These are phyloP conservation scores for Upupa epops DNA, from an alignment of 2,113 vertebrate species.

Conservation along the genomic window DNA sequence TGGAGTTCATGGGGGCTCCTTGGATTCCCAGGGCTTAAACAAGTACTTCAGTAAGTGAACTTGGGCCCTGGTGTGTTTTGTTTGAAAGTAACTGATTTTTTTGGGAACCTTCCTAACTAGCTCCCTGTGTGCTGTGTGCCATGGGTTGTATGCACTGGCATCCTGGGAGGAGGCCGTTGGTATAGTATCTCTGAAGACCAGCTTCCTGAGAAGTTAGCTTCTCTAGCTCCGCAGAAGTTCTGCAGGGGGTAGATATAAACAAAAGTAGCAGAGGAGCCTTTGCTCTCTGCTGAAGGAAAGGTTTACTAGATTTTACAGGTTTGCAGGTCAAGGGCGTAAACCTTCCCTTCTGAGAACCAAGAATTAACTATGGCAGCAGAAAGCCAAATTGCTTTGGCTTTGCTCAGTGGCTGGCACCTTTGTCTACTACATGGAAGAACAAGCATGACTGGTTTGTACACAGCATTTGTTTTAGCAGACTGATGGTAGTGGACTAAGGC, in stretches of 20 bases:
- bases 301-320: background rate
- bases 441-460: background rate
- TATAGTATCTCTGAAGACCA: background rate
- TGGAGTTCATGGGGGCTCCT: background rate
- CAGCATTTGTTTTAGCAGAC: background rate
- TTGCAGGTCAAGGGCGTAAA: background rate
- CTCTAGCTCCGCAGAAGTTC: background rate
- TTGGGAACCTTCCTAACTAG: background rate
- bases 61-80: background rate
- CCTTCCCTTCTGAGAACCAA: background rate
- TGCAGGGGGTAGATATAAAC: background rate
- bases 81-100: background rate
- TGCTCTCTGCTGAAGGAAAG: background rate
- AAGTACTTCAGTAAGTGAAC: background rate
- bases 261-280: background rate
- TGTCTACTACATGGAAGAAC: background rate
- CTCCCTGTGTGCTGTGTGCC: background rate
- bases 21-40: background rate
- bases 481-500: background rate
- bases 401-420: background rate
- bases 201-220: background rate
- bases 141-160: background rate
- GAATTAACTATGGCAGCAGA: background rate
- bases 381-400: background rate
- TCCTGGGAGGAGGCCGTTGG: background rate